Conservation (phyloP, 2,888 invertebrate species). For the Apoda limacodes region DNA sequence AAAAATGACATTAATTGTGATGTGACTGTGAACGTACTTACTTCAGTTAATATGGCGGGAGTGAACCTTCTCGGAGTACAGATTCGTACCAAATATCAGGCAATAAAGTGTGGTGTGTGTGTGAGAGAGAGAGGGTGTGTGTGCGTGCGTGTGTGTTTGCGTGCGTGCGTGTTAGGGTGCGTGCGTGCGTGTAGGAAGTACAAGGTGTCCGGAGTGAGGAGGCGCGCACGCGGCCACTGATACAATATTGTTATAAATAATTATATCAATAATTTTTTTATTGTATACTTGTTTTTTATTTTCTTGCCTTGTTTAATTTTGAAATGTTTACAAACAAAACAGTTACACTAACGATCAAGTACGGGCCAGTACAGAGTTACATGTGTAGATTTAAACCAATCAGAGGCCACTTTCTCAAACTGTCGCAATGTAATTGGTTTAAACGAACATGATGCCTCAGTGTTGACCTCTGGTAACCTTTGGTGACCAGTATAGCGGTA, state of each 20-base stretch:
- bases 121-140: conserved; percentile 26
- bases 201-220: conserved; percentile 25
- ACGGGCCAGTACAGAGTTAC: too few relatives aligned
- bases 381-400: too few relatives aligned
- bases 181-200: conserved; percentile 25
- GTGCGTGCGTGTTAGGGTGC: conserved; percentile 35
- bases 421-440: too few relatives aligned
- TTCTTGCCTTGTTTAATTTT: conserved; percentile 6
- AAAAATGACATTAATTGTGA: too few relatives aligned
- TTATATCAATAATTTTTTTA: conserved; percentile 68
- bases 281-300: conserved; percentile 35
- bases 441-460: too few relatives aligned
- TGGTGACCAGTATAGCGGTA: too few relatives aligned
- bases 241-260: conserved; percentile 59
- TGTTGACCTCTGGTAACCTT: too few relatives aligned
- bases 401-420: too few relatives aligned
- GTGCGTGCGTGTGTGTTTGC: conserved; percentile 24
- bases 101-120: conserved; percentile 32
- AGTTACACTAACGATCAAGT: too few relatives aligned
- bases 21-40: too few relatives aligned
- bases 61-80: conserved; percentile 28
- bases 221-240: conserved; percentile 25
- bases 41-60: too few relatives aligned
- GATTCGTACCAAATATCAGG: conserved; percentile 30
- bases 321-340: conserved; percentile 4